A percentile compares a stretch with the other conserved stretches of the same genome.
These are phyloP conservation scores for Polydrusus tereticollis DNA, from an alignment of 2,888 invertebrate genomes.

Conservation along the genomic window DNA sequence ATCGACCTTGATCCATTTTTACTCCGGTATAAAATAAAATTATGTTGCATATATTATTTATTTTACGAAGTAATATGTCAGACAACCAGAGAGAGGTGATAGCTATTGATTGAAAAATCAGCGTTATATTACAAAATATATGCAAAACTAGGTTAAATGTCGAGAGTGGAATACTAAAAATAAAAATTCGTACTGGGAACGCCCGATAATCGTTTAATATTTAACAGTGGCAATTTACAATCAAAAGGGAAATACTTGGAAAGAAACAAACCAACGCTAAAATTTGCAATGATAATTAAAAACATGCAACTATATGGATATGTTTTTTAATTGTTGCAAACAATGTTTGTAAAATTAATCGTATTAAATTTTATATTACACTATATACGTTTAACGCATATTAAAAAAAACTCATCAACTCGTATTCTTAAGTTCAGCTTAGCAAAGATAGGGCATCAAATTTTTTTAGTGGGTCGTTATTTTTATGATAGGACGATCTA, in stretches of 20 bases:
- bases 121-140: not conserved
- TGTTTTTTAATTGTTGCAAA: not conserved
- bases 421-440: not conserved
- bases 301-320: not conserved
- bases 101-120: not conserved
- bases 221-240: not conserved
- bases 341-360: not conserved
- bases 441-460: not conserved
- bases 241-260: not conserved
- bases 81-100: not conserved
- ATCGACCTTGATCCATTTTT: conserved; percentile 1
- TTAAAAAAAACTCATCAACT: not conserved
- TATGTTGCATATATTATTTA: no score
- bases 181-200: conserved; percentile 7
- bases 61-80: not conserved
- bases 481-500: not conserved
- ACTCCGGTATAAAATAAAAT: not conserved
- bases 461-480: not conserved
- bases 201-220: not conserved
- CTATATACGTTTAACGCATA: not conserved
- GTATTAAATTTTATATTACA: no score
- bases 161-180: not conserved
- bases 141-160: conserved; percentile 12
- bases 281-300: conserved; percentile 2
- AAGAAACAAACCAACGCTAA: not conserved